Evolutionary conservation across 1,140 invertebrate genomes (phyloP), one percentile per base, ranked within the genome.

Genomic region (Drosophila watanabei): DNA sequence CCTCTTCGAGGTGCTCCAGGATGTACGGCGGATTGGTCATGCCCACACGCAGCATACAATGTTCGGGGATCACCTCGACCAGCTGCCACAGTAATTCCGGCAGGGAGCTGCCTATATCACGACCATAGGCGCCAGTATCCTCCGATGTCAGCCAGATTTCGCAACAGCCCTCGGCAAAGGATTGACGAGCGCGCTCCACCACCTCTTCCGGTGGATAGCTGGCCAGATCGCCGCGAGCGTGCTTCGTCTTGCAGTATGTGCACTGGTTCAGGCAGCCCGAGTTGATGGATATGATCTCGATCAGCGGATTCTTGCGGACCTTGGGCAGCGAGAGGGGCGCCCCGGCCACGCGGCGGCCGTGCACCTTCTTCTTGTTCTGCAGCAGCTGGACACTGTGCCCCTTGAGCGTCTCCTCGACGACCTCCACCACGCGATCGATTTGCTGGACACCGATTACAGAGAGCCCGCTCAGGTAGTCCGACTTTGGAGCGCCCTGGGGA

Each of bases 11-110:
- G 94, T 99, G 97, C 87, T 99, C 98, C 32, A 99, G 93, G 69
- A 99, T 99, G 91, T 99, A 99, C 0, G 99, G 99, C 0, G 99
- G 99, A 95, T 99, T 99, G 2, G 98, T 99, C 98, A 99, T 99
- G 14, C 98, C 98, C 2, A 99, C 94, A 65, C 98, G 94, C 81
- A 99, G 94, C 94, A 97, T 96, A 85, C 98, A 98, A 24, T 97
- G 97, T 51, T 97, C 95, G 0, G 99, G 99, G 66, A 99, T 98
- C 0, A 98, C 92, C 69, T 98, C 95, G 0, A 99, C 96, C n/a
- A 99, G 93, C 91, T 96, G 94, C 95, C 96, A 96, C 35, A 99
- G 94, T 43, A 99, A 94, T 93, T 97, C 96, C 0, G 98, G 98
- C 39, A 99, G 94, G 5, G 95, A 97, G 0, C 96, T 96, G 14